A percentile compares a stretch with the other conserved stretches of the same genome.
These are phyloP conservation scores for Hemaris fuciformis DNA, from an alignment of 2,888 invertebrate species.

Conservation along the genomic window DNA sequence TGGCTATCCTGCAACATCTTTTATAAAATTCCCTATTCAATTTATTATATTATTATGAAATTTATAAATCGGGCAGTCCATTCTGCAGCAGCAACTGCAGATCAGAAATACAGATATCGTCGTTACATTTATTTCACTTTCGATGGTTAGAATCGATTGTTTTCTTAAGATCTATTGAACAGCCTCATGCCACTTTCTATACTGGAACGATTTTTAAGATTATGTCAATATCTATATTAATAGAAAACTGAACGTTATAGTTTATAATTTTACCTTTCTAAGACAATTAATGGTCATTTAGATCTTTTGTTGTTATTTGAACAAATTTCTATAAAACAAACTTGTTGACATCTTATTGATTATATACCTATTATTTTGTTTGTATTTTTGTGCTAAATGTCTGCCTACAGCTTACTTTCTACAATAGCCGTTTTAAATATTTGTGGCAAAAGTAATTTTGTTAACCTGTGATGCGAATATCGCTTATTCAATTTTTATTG, in stretches of 20 bases:
- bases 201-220: background rate
- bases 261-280: background rate
- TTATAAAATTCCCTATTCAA: background rate
- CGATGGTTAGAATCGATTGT: background rate
- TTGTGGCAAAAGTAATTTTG: no score
- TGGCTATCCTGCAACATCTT: no score
- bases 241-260: background rate
- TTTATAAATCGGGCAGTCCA: background rate
- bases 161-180: background rate
- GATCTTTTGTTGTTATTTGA: no score
- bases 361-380: no score
- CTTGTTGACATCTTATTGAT: no score
- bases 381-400: no score
- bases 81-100: background rate
- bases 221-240: background rate
- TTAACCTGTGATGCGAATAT: no score
- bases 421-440: no score
- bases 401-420: no score
- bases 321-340: no score
- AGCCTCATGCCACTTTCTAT: background rate
- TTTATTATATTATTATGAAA: background rate
- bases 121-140: slow-evolving; percentile 4
- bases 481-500: no score
- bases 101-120: background rate
- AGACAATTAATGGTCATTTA: no score